A percentile compares a stretch with the other conserved stretches of the same genome.
These are phyloP conservation scores for Epinotia demarniana DNA, from an alignment of 2,888 invertebrate species.

Conservation along the genomic window DNA sequence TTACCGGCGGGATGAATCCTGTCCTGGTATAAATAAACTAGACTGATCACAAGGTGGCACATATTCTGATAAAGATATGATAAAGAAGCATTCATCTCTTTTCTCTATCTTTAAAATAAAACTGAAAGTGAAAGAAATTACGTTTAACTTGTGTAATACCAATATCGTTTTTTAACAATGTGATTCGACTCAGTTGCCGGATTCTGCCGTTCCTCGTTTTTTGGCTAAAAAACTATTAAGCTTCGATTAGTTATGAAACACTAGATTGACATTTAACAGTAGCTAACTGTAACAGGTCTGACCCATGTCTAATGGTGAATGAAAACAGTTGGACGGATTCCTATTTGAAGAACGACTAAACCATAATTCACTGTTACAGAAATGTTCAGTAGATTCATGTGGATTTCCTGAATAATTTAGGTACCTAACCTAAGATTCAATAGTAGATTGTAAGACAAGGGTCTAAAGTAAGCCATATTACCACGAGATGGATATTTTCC, in stretches of 20 bases:
- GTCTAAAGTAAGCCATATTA: no score
- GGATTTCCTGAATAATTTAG: no score
- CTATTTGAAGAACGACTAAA: neutral
- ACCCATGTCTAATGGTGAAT: slow-evolving; percentile 36
- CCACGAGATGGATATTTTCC: no score
- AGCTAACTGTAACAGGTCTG: slow-evolving; percentile 30
- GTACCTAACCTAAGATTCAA: no score
- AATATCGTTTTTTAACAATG: slow-evolving; percentile 34
- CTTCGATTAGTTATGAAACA: slow-evolving; percentile 40
- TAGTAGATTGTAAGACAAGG: no score
- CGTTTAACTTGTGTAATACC: slow-evolving; percentile 37
- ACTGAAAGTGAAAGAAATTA: slow-evolving; percentile 28
- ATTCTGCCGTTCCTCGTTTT: slow-evolving; percentile 22
- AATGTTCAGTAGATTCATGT: neutral
- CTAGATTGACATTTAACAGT: slow-evolving; percentile 37
- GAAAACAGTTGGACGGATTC: slow-evolving; percentile 16
- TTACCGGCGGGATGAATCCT: no score
- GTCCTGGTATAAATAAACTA: no score
- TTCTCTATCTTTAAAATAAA: neutral
- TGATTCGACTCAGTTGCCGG: slow-evolving; percentile 31
- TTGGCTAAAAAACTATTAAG: slow-evolving; percentile 37
- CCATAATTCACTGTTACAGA: neutral
- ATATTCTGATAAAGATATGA: no score
- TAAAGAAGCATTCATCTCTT: no score
- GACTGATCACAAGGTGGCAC: no score